Evolutionary conservation across 2,113 vertebrate genomes (phyloP).

Genomic region (Leucopternis melanops): DNA sequence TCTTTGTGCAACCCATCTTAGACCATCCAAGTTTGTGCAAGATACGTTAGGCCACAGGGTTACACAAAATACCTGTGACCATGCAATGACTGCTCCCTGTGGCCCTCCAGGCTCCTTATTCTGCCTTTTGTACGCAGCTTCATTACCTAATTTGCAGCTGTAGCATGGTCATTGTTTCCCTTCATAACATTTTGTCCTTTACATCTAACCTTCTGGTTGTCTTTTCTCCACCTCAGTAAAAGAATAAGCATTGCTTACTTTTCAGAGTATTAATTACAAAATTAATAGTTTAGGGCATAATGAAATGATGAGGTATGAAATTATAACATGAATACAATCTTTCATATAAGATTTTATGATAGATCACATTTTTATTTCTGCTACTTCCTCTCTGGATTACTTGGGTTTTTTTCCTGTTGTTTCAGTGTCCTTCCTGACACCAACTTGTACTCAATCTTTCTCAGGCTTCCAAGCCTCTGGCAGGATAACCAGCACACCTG

Average conservation of each 20-base stretch:
- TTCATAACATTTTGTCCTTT: neutral
- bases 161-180: neutral
- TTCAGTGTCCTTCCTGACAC: neutral
- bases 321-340: neutral
- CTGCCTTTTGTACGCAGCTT: neutral
- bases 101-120: neutral
- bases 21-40: neutral
- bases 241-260: neutral
- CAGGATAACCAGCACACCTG: neutral
- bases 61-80: neutral
- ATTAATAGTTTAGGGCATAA: neutral
- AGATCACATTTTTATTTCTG: neutral
- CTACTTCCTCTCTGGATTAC: neutral
- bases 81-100: neutral
- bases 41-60: constrained; percentile 8
- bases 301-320: neutral
- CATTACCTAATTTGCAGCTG: accelerated
- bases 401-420: neutral
- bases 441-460: neutral
- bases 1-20: neutral
- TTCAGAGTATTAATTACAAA: neutral
- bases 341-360: no score
- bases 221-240: neutral
- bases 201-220: neutral
- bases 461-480: neutral